Evolutionary conservation across 1,140 invertebrate genomes (phyloP).

Genomic region (Pachyrhynchus sulphureomaculatus): DNA sequence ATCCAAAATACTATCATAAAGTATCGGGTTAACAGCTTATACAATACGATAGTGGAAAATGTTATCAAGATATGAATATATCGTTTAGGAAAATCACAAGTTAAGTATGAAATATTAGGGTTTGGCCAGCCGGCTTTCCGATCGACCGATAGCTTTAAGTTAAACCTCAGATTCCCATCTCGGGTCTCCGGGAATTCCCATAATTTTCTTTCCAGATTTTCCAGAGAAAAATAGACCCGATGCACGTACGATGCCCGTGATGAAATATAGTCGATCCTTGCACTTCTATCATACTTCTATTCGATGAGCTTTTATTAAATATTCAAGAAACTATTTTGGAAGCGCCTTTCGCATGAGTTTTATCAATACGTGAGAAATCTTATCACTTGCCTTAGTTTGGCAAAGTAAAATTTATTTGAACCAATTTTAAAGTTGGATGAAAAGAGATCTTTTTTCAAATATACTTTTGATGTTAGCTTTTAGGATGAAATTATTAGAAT

Average conservation of each 20-base stretch:
- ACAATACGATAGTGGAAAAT: slow-evolving; percentile 17
- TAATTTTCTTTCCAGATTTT: slow-evolving; percentile 18
- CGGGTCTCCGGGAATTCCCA: not conserved
- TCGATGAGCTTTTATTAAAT: slow-evolving; percentile 8
- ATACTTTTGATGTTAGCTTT: no score
- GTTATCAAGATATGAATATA: slow-evolving; percentile 29
- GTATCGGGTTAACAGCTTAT: slow-evolving; percentile 19
- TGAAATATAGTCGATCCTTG: slow-evolving; percentile 21
- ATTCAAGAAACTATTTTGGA: not conserved
- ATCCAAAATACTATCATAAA: slow-evolving; percentile 13
- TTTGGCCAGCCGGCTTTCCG: slow-evolving; percentile 15
- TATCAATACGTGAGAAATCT: not conserved
- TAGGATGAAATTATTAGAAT: no score
- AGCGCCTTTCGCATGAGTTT: not conserved
- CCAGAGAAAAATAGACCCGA: slow-evolving; percentile 5
- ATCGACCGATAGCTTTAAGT: slow-evolving; percentile 23
- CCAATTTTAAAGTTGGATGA: no score
- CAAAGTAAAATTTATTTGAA: no score
- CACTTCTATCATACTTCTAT: slow-evolving; percentile 5
- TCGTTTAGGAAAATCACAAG: slow-evolving; percentile 17
- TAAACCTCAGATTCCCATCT: slow-evolving; percentile 19
- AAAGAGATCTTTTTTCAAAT: no score
- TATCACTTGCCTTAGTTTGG: no score
- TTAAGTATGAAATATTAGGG: slow-evolving; percentile 24
- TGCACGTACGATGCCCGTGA: slow-evolving; percentile 9